Conservation (phyloP, 2,113 vertebrate species). For the Excalfactoria chinensis region DNA sequence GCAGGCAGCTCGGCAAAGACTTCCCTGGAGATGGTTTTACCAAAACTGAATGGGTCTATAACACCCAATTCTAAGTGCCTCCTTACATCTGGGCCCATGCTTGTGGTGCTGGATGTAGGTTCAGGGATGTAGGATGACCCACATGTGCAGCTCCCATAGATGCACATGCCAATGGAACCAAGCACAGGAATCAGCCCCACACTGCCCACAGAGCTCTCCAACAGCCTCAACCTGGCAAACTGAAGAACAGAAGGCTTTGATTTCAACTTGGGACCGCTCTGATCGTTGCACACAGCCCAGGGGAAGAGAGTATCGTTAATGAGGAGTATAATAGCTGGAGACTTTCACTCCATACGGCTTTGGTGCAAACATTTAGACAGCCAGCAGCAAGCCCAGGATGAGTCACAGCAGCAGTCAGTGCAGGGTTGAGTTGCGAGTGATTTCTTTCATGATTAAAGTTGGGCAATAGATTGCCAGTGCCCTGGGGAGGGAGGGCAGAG, state of each 20-base stretch:
- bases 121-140: not conserved
- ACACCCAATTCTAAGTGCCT: not conserved
- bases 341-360: not conserved
- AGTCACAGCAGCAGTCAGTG: not conserved
- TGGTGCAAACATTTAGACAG: constrained; percentile 46
- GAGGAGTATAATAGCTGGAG: not conserved
- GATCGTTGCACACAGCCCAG: not conserved
- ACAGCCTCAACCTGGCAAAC: not conserved
- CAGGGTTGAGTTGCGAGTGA: not conserved
- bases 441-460: not conserved
- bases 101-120: not conserved
- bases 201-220: fast-evolving
- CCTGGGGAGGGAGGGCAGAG: not conserved
- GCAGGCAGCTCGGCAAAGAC: not conserved
- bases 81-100: not conserved
- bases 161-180: not conserved
- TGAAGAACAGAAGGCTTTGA: not conserved
- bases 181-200: not conserved
- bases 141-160: not conserved
- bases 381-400: constrained; percentile 9
- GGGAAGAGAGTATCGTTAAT: not conserved
- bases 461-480: not conserved
- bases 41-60: not conserved
- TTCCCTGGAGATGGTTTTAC: not conserved
- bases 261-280: not conserved